Base-by-base conservation (phyloP, 2,113 vertebrate genomes). In the Pterocles gutturalis region DNA sequence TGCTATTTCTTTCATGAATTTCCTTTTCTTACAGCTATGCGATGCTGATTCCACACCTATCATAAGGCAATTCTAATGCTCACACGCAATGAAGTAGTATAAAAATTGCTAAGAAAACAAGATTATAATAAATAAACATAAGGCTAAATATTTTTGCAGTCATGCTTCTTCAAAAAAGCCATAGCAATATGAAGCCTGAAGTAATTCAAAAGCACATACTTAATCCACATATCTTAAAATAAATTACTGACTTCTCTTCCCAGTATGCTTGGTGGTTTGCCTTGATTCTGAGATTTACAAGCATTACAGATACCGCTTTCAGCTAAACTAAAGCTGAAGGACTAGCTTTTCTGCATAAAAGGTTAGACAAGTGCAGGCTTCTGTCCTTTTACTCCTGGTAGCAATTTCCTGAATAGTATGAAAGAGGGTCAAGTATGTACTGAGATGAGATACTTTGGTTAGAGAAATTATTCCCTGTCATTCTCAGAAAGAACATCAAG, bases 91-190 rank as follows among this genome's bases (percentile, higher is more conserved):
- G 61, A 87, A 93, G 38, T 26, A 60, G 29, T n/a, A 91, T 53
- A 94, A 87, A 89, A 38, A 69, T 25, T 29, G 66, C 41, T 95
- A 92, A 90, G 87, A 94, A 96, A 96, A 92, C 78, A 95, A 87
- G 69, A 83, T 90, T 87, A 84, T 71, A 92, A 88, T 93, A 94
- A 94, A 95, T 92, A 93, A 95, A 92, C 79, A 88, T 79, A 87
- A 93, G 70, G 45, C 34, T 93, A 83, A 92, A 87, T 83, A 90
- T 85, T 93, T 95, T 64, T 93, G 24, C 57, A 53, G 66, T 60
- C 1, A 4, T 69, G 58, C 21, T 85, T 85, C 53, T 90, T 85
- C 66, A 69, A 91, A 83, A 12, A 87, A 96, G 24, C 21, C 3
- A 3, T 17, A 93, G 33, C 5, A 69, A 25, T 79, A 48, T 16